These are phyloP conservation scores for Asarcornis scutulata DNA, from an alignment of 2,113 vertebrate genomes.

Conservation along the genomic window DNA sequence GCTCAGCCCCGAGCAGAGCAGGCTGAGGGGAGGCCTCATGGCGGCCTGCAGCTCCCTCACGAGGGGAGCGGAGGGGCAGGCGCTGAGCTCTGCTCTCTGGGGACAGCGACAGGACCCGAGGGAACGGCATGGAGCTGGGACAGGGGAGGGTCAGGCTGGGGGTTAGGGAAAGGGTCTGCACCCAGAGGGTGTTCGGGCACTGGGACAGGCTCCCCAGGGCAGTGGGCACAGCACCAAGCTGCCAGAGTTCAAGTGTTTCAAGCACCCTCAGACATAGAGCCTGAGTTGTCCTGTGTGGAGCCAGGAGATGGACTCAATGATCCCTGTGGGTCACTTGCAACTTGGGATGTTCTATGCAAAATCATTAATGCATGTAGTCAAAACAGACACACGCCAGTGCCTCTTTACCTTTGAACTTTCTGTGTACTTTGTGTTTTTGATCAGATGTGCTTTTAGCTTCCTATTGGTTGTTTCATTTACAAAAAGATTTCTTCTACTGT, in stretches of 20 bases:
- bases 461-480: neutral
- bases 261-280: no score
- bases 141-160: no score
- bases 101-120: no score
- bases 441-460: neutral
- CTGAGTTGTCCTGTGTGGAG: neutral
- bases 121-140: no score
- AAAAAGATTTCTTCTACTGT: neutral
- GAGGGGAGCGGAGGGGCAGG: no score
- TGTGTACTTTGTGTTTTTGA: neutral
- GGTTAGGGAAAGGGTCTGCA: no score
- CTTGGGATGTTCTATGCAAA: neutral
- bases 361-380: neutral
- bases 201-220: no score
- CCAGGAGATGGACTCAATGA: neutral
- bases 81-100: no score
- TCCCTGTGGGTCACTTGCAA: neutral
- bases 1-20: no score
- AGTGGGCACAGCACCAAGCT: neutral
- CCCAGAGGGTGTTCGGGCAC: no score
- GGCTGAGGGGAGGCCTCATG: no score
- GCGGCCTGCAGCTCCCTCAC: no score
- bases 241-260: neutral
- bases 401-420: neutral
- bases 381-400: neutral